Evolutionary conservation across 2,797 vertebrate species (phyloP), one percentile per base, ranked within the genome.

Genomic region (Pseudochaenichthys georgianus): DNA sequence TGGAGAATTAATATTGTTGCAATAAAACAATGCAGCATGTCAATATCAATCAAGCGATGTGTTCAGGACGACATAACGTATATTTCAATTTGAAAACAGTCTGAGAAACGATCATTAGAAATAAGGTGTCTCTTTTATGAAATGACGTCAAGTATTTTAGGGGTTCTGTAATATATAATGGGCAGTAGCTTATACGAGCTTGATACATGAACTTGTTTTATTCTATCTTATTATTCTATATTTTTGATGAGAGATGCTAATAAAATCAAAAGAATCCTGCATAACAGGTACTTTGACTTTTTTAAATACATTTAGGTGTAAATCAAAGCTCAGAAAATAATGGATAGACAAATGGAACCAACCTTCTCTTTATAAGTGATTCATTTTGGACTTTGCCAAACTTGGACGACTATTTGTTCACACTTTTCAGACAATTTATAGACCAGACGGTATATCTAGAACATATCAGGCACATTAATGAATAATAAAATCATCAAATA

Each of bases 1-100:
- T 13, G 52, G n/a, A 23, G 64, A 71, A 78, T 87, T 77, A 67
- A 77, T 48, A 60, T 74, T 28, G 19, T 42, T 68, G 60, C 66
- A 51, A 72, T 66, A 51, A 76, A 77, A 42, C 21, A 41, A 47
- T 13, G 41, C 50, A 34, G 52, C 19, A 1, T 63, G 23, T 63
- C 21, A 45, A 16, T 60, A 57, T 78, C 53, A 64, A 61, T 78
- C 61, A 72, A 58, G 64, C 10, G n/a, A 48, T 28, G 50, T 47
- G 47, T 45, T 28, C 41, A 53, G 54, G 23, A 64, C 13, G 21
- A 63, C 70, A 64, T 63, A n/a, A 66, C 70, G 75, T 6, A 50
- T 3, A n/a, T 42, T 43, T 50, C 17, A 41, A 79, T 50, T 52
- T 50, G 23, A 13, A 75, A 70, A 16, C 16, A 45, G 41, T 68